Evolutionary conservation across 2,888 invertebrate species (phyloP).

Genomic region (Cephus runcator): DNA sequence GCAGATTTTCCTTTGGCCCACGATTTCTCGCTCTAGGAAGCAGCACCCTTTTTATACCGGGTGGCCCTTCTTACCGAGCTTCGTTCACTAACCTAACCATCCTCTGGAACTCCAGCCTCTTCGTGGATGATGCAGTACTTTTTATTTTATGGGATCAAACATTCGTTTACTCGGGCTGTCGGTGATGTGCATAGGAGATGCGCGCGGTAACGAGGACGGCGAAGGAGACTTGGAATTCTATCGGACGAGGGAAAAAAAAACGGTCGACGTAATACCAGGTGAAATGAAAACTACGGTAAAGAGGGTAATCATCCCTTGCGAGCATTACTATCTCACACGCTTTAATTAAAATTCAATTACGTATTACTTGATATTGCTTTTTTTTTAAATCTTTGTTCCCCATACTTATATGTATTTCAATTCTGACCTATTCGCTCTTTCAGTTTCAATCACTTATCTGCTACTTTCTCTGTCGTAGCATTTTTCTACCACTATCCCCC

Average conservation of each 20-base stretch:
- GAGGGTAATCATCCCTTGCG: constrained; percentile 13
- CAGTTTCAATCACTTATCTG: neutral
- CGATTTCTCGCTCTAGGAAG: neutral
- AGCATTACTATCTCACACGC: constrained; percentile 32
- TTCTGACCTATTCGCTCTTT: neutral
- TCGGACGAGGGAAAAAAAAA: neutral
- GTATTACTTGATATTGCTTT: neutral
- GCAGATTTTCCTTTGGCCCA: neutral
- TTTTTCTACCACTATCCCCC: neutral
- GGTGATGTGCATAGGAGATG: constrained; percentile 17
- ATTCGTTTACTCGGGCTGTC: constrained; percentile 15
- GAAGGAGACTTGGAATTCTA: neutral
- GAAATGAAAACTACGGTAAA: neutral
- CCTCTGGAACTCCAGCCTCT: neutral
- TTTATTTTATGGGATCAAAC: constrained; percentile 36
- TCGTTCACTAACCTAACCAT: neutral
- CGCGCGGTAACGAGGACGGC: neutral
- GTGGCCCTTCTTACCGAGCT: neutral
- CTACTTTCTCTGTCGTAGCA: neutral
- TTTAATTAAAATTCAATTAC: constrained; percentile 34
- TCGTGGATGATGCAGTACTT: constrained; percentile 18
- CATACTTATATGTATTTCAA: neutral
- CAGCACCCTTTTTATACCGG: neutral
- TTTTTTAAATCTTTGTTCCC: neutral
- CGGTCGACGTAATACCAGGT: neutral